Evolutionary conservation across 2,113 vertebrate genomes (phyloP).

Genomic region (Pachyramphus minor): DNA sequence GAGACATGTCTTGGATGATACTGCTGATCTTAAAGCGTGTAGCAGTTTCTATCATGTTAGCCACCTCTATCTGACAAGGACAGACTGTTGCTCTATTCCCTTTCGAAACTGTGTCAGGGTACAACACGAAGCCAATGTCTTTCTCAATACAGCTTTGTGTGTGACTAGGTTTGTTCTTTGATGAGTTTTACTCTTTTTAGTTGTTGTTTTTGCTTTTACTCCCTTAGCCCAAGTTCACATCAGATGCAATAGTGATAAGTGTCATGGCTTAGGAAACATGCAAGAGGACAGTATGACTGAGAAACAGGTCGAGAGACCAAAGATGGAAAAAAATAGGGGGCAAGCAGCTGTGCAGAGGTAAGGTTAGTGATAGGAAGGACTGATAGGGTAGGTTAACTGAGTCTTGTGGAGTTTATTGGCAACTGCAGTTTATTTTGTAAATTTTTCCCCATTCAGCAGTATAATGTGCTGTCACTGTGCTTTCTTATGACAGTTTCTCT

Average conservation of each 20-base stretch:
- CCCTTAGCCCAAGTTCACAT: background rate
- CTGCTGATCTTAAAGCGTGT: background rate
- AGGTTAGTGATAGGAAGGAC: background rate
- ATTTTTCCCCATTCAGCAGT: background rate
- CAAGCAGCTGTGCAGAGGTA: background rate
- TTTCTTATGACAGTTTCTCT: slow-evolving; percentile 2
- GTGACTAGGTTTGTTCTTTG: background rate
- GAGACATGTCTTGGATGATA: background rate
- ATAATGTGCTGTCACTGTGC: background rate
- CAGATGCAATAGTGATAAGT: background rate
- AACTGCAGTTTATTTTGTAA: slow-evolving; percentile 16
- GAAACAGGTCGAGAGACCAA: background rate
- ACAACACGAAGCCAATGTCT: background rate
- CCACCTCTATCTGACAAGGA: background rate
- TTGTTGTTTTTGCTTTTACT: background rate
- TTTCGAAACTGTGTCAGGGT: background rate
- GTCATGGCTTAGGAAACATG: background rate
- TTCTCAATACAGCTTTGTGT: background rate
- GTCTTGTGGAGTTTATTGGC: background rate
- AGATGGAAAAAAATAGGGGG: background rate
- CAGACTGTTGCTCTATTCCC: background rate
- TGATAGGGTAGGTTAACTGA: slow-evolving; percentile 22
- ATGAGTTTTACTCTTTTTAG: background rate
- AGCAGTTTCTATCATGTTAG: background rate
- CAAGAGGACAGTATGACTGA: background rate